These are phyloP conservation scores for Hyposoter dolosus DNA, from an alignment of 2,888 invertebrate genomes.

Conservation along the genomic window DNA sequence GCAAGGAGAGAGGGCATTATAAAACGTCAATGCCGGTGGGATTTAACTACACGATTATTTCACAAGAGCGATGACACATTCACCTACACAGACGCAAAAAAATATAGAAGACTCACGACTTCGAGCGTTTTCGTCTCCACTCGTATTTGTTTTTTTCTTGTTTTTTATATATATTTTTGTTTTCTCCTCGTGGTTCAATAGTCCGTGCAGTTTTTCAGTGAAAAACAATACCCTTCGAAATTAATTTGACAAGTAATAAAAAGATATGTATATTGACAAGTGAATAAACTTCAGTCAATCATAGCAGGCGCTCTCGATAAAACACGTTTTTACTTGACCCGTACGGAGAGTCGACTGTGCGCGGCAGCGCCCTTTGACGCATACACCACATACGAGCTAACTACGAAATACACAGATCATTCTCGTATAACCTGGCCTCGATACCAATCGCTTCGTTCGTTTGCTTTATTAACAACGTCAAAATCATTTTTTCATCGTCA, in stretches of 20 bases:
- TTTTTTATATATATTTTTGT: background rate
- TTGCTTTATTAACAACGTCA: conserved; percentile 25
- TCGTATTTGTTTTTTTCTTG: background rate
- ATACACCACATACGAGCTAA: conserved; percentile 73
- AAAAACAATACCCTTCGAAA: background rate
- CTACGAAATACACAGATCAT: conserved; percentile 22
- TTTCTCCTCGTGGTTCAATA: background rate
- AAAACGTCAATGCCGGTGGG: conserved; percentile 34
- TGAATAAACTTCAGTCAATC: conserved; percentile 76
- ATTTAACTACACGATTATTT: conserved; percentile 35
- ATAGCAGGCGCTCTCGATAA: conserved; percentile 70
- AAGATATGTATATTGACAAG: conserved; percentile 33
- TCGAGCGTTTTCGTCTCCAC: conserved; percentile 16
- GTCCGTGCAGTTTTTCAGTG: background rate
- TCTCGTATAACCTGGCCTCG: conserved; percentile 49
- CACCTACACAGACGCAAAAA: conserved; percentile 20
- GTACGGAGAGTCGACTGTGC: conserved; percentile 74
- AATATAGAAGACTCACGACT: conserved; percentile 15
- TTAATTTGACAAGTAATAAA: background rate
- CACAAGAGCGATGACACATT: conserved; percentile 44
- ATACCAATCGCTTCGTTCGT: conserved; percentile 7
- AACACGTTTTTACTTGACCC: conserved; percentile 75
- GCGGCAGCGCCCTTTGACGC: conserved; percentile 82
- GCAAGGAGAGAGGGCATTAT: background rate
- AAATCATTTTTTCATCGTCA: background rate